Conservation (phyloP, 35 echinoderm and acorn worm species). For the Hemicentrotus pulcherrimus region DNA sequence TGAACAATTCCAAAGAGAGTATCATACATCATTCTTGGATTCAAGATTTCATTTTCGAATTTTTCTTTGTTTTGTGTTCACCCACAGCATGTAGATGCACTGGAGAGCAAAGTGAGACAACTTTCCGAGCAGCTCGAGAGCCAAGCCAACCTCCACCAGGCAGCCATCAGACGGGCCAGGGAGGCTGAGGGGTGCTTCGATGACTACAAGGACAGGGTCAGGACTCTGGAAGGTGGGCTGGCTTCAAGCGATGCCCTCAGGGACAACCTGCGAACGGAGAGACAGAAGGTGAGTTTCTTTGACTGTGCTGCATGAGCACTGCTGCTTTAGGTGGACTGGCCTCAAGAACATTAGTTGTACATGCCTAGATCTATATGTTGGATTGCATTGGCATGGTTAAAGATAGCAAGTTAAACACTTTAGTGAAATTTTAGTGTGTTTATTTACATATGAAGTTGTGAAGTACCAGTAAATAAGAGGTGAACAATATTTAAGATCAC, state of each 20-base stretch:
- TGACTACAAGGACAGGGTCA: conserved; percentile 60
- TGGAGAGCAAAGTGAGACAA: conserved; percentile 81
- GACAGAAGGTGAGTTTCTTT: conserved; percentile 66
- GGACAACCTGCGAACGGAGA: conserved; percentile 68
- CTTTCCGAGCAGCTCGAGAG: conserved; percentile 81
- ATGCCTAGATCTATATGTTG: too few species aligned
- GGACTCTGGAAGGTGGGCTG: conserved; percentile 68
- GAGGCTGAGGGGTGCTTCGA: conserved; percentile 69
- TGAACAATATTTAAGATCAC: too few species aligned
- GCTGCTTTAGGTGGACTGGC: too few species aligned
- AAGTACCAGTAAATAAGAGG: too few species aligned
- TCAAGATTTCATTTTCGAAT: neutral
- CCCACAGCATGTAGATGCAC: conserved; percentile 71
- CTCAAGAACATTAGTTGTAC: too few species aligned
- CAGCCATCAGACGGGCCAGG: conserved; percentile 74
- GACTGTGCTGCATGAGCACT: too few species aligned
- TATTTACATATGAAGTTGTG: too few species aligned
- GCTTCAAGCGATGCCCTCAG: conserved; percentile 69
- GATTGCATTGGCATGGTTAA: too few species aligned
- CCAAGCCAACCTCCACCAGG: conserved; percentile 84
- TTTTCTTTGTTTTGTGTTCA: conserved; percentile 26
- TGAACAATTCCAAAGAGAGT: neutral
- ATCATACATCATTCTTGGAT: neutral
- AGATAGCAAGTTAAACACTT: too few species aligned
- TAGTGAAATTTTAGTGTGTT: too few species aligned